Evolutionary conservation across 2,888 invertebrate genomes (phyloP), one percentile per base, ranked within the genome.

Genomic region (Ischnus inquisitorius): DNA sequence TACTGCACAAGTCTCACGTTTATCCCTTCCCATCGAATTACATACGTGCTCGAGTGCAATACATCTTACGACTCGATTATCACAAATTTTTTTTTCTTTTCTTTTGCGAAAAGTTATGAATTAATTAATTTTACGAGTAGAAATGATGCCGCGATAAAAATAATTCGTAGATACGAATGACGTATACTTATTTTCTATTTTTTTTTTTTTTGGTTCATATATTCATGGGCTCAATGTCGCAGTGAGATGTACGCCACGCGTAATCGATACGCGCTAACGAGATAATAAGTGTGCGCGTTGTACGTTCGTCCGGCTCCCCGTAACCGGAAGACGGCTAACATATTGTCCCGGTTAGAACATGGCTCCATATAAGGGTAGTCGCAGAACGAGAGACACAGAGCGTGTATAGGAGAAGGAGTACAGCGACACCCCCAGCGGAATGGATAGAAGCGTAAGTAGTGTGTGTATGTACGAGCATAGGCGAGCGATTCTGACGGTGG

Each of bases 301-400:
- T 84, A 71, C 78, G 84, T 65, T 82, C 85, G 76, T 82, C 75
- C 82, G 85, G 85, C 64, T 80, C 85, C 71, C 34, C 77, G 77
- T 88, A 87, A 89, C 88, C 87, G 89, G 89, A 90, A 90, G 91
- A 90, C 89, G 88, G 78, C 82, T 84, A 90, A 90, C 91, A 91
- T 91, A 91, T 91, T 91, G 91, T 91, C 87, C 87, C 83, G 87
- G 34, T 85, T 88, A 71, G 86, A 88, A 86, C 86, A 86, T 81
- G 1, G 68, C 77, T 76, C 64, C 51, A 75, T 74, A 65, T 77
- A 81, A 75, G 84, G 60, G 84, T 74, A 22, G 74, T 16, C 39
- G 72, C 68, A 19, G 41, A 22, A 57, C 62, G 60, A 41, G 64
- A 75, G 41, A 62, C 43, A 41, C 28, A 25, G 34, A 34, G 34